Conservation (phyloP, 2,888 invertebrate genomes). For the Spilarctia lutea region DNA sequence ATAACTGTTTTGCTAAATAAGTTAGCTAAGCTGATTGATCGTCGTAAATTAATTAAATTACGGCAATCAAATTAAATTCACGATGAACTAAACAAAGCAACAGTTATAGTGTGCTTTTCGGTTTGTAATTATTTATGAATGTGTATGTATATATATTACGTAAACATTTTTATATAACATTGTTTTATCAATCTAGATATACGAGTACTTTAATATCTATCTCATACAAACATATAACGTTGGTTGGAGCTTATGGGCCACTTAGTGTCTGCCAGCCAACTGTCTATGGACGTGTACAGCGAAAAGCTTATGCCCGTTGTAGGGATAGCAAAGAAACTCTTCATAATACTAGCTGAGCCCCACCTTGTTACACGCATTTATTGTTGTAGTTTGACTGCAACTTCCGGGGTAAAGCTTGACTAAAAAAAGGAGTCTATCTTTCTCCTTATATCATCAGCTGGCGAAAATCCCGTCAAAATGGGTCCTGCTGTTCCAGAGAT, state of each 20-base stretch:
- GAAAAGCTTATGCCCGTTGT: neutral
- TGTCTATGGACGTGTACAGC: neutral
- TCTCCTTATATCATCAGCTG: too few species aligned
- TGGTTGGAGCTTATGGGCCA: neutral
- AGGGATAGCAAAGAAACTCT: neutral
- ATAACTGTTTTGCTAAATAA: neutral
- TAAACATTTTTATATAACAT: neutral
- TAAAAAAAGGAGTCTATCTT: too few species aligned
- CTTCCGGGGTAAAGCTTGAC: too few species aligned
- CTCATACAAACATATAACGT: neutral
- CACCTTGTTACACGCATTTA: too few species aligned
- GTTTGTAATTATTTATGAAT: neutral
- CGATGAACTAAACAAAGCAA: neutral
- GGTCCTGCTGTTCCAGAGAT: too few species aligned
- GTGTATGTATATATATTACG: neutral
- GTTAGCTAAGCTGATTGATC: neutral
- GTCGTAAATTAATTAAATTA: neutral
- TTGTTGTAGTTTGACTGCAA: too few species aligned
- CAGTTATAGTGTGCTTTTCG: neutral
- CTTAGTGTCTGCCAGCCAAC: neutral
- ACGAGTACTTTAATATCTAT: neutral
- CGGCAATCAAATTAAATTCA: neutral
- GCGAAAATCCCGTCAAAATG: too few species aligned
- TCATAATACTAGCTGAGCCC: neutral
- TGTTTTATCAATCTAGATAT: neutral